Base-by-base conservation (phyloP, 2,113 vertebrate genomes). In the Cyanocitta stelleri region DNA sequence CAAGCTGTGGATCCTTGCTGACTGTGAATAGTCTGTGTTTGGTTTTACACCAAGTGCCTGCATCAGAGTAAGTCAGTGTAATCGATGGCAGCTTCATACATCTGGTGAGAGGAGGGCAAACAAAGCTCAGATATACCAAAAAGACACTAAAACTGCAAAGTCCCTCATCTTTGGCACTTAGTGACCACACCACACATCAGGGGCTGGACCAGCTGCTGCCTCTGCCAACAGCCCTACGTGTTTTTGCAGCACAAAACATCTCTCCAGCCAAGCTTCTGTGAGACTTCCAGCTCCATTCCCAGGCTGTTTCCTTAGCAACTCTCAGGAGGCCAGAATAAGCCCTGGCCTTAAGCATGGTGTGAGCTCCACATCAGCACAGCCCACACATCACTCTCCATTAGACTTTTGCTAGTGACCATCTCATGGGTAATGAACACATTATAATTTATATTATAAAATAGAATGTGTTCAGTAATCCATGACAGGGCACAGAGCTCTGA, bases 301-400 rank as follows among this genome's bases (percentile, higher is more conserved):
- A 88, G n/a, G 16, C 19, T 26, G 79, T 96, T 97, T 96, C 95
- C 95, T 83, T 96, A 96, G 96, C 84, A 97, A 96, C 95, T 86
- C 75, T 26, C 44, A 43, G 75, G 74, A 89, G 71, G 32, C 51
- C 73, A 32, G 4, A 4, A 4, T 44, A 22, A 66, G 61, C 35
- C 87, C 85, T n/a, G n/a, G 51, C 71, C 64, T 23, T 16, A 5
- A 10, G 51, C 27, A 52, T 3, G 7, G 37, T 73, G 41, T 33
- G 77, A 69, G 33, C 56, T 79, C 33, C 71, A 56, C 37, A 71
- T 33, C 71, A 80, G 81, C 48, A 49, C 16, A 54, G 77, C 35
- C 81, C 71, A 17, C 5, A 12, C 66, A 69, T 46, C 33, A 59
- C 39, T 29, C 23, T 88, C 77, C 61, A 58, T 20, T 20, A 49